Base-by-base conservation (phyloP, 1,140 invertebrate genomes). In the Philopotamus ludificatus region DNA sequence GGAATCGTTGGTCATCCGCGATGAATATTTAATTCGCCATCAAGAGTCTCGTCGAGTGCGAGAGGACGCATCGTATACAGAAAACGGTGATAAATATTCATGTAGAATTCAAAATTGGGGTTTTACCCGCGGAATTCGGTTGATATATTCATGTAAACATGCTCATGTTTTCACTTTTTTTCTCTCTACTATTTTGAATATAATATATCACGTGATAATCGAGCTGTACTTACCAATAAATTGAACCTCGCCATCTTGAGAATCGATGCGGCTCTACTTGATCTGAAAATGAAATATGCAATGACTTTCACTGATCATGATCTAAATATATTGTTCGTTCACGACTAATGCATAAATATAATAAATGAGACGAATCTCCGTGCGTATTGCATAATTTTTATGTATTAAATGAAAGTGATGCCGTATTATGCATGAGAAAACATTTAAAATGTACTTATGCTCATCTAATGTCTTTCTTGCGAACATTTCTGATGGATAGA, bases 191-290 rank as follows among this genome's bases (percentile, higher is more conserved):
- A 34, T 7, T 34, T 34, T 12, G 28, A 34, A 34, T 34, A n/a
- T n/a, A n/a, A n/a, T n/a, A n/a, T n/a, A n/a, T n/a, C n/a, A 34
- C 28, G 18, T 3, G 4, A 18, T 21, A 50, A 50, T 53, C 3
- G 28, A 25, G 21, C 1, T 18, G 16, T 42, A 42, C 54, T 57
- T 42, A 57, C 54, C 54, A 57, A 57, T 42, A 21, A 1, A 18
- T 57, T 57, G 54, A 57, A 57, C 54, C 42, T 57, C 54, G 54
- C 54, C 54, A 57, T 57, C 42, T 57, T 57, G 34, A 20, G 39
- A 3, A 34, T n/a, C 28, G 4, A 34, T 34, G 4, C 28, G 28
- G 12, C n/a, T 34, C 28, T 34, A 34, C 28, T 34, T 12, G 28
- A 7, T 34, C 28, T 34, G 28, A 7, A 34, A 34, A 34, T 12